Base-by-base conservation (phyloP, 2,113 vertebrate species). In the Tamias sibiricus region DNA sequence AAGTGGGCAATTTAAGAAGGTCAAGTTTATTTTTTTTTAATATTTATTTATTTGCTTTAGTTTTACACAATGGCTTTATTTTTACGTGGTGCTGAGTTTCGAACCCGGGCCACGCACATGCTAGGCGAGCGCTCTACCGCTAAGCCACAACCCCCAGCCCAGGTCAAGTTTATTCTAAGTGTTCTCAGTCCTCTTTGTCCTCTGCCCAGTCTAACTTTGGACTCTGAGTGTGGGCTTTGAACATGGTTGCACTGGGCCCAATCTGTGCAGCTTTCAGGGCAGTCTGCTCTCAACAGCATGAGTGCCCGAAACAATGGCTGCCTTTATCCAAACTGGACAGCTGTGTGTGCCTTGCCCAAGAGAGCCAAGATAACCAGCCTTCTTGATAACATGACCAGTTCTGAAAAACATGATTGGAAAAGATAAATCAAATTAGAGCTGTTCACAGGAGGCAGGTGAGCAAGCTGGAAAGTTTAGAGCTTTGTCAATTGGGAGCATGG, bases 321-420 rank as follows among this genome's bases (percentile, higher is more conserved):
- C n/a, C 35, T 14, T 44, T 14, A 37, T 40, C 69, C 64, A n/a
- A 72, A 66, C 1, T 7, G 22, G 22, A 12, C 57, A 2, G 1
- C 37, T 3, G 0, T 17, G 4, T 16, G 11, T 14, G 80, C 74
- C 19, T 19, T 1, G 0, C 44, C 37, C 0, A 3, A 9, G 42
- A 62, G 37, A 84, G 11, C n/a, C 16, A 8, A 17, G 8, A 4
- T n/a, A 49, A 20, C 7, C 0, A 3, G 35, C 32, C 57, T 77
- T 19, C 17, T 17, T 19, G 28, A 52, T 22, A 57, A 57, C 54
- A 57, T 57, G n/a, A 52, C 74, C 52, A 17, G 14, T 16, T 32
- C 68, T 52, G 28, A 69, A 54, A 17, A 35, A 30, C 4, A 4
- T 0, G 4, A 13, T 59, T 4, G 1, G 75, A 76, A 92, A 81